Evolutionary conservation across 2,797 vertebrate genomes (phyloP).

Genomic region (Rhinoraja longicauda): DNA sequence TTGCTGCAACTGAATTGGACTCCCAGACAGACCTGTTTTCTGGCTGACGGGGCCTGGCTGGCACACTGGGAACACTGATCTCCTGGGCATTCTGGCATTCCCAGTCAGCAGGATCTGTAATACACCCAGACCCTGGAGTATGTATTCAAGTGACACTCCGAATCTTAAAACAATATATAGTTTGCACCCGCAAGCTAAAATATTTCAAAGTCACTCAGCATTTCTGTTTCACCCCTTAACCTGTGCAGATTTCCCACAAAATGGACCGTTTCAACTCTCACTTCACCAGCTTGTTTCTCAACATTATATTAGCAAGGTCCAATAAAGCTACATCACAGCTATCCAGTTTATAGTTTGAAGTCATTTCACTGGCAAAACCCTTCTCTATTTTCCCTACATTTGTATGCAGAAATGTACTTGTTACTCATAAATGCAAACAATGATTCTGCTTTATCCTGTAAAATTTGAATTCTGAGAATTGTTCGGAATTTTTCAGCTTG

Average conservation of each 20-base stretch:
- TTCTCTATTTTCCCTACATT: background rate
- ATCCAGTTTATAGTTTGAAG: background rate
- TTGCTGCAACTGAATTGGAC: conserved; percentile 66
- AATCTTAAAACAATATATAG: conserved; percentile 38
- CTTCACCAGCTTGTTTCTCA: background rate
- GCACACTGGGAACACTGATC: conserved; percentile 61
- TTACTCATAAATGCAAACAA: background rate
- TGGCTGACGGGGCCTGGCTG: conserved; percentile 63
- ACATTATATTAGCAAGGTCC: background rate
- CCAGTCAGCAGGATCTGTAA: conserved; percentile 50
- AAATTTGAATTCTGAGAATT: background rate
- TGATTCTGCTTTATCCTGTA: background rate
- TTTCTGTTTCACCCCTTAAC: conserved; percentile 31
- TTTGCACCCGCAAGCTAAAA: conserved; percentile 20
- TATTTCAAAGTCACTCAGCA: conserved; percentile 37
- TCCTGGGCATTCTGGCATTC: conserved; percentile 86
- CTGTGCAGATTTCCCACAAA: background rate
- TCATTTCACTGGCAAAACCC: background rate
- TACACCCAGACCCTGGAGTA: conserved; percentile 44
- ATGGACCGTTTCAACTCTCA: background rate
- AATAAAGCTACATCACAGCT: background rate
- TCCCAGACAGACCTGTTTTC: conserved; percentile 71
- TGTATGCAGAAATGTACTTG: background rate
- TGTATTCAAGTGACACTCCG: conserved; percentile 44
- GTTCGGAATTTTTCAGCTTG: background rate